These are phyloP conservation scores for Delia radicum DNA, from an alignment of 1,140 invertebrate species.

Conservation along the genomic window DNA sequence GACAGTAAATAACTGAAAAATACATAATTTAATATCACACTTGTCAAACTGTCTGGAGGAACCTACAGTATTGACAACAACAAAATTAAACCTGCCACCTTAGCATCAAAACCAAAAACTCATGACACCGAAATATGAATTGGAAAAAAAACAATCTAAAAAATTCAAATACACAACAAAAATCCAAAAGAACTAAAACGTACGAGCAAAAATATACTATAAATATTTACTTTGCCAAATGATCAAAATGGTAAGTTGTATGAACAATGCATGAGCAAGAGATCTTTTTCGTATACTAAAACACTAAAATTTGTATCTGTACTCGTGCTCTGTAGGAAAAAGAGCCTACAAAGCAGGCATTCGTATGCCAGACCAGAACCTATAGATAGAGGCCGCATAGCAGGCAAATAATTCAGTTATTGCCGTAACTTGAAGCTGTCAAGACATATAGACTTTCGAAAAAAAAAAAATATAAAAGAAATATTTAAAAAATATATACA, in stretches of 20 bases:
- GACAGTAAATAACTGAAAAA: neutral
- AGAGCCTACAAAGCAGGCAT: neutral
- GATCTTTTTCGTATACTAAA: neutral
- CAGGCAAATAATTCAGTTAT: slow-evolving; percentile 42
- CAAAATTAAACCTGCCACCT: neutral
- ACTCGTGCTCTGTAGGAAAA: too few species aligned
- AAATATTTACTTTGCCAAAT: neutral
- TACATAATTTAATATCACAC: neutral
- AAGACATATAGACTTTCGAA: slow-evolving; percentile 31
- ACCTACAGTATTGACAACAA: too few species aligned
- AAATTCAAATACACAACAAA: too few species aligned
- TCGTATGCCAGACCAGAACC: slow-evolving; percentile 10
- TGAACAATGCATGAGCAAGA: neutral
- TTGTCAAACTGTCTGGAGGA: neutral
- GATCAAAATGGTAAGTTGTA: too few species aligned
- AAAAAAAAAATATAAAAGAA: slow-evolving; percentile 1
- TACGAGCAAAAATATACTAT: too few species aligned
- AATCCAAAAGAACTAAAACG: too few species aligned
- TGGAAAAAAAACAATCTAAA: too few species aligned
- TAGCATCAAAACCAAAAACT: too few species aligned
- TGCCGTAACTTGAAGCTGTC: slow-evolving; percentile 42
- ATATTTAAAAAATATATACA: slow-evolving; percentile 12
- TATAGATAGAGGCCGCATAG: slow-evolving; percentile 43
- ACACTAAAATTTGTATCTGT: too few species aligned
- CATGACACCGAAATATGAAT: too few species aligned